Evolutionary conservation across 2,113 vertebrate genomes (phyloP).

Genomic region (Orthonyx spaldingii): DNA sequence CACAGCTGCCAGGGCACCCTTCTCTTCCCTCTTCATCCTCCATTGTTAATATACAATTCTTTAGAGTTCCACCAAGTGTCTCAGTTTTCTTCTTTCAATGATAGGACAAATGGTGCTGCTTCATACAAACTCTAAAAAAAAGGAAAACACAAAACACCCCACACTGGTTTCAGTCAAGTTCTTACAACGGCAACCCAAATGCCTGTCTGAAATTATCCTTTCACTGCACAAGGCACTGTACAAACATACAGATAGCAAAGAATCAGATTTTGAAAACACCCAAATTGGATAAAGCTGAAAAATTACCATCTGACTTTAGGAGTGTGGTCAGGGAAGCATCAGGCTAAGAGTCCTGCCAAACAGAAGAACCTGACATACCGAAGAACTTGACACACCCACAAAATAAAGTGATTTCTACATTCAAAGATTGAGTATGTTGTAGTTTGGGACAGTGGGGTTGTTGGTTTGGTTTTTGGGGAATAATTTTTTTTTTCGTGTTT

Average conservation of each 20-base stretch:
- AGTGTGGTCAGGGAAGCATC: not conserved
- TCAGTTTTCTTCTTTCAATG: not conserved
- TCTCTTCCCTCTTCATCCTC: not conserved
- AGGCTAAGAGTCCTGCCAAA: not conserved
- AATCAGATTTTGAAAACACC: not conserved
- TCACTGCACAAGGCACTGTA: not conserved
- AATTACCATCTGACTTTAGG: not conserved
- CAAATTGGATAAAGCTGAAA: not conserved
- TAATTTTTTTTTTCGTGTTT: not conserved
- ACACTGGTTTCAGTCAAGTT: not conserved
- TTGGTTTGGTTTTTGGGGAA: not conserved
- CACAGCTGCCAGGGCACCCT: not conserved
- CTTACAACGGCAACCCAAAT: not conserved
- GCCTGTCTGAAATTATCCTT: not conserved
- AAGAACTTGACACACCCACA: not conserved
- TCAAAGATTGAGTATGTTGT: not conserved
- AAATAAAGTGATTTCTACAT: not conserved
- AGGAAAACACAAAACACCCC: accelerated
- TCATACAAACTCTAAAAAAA: not conserved
- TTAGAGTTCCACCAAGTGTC: not conserved
- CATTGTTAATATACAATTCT: not conserved
- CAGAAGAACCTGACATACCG: not conserved
- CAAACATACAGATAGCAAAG: not conserved
- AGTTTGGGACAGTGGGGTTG: not conserved
- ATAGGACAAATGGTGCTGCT: not conserved